Base-by-base conservation (phyloP, 2,113 vertebrate genomes). In the Callorhinus ursinus region DNA sequence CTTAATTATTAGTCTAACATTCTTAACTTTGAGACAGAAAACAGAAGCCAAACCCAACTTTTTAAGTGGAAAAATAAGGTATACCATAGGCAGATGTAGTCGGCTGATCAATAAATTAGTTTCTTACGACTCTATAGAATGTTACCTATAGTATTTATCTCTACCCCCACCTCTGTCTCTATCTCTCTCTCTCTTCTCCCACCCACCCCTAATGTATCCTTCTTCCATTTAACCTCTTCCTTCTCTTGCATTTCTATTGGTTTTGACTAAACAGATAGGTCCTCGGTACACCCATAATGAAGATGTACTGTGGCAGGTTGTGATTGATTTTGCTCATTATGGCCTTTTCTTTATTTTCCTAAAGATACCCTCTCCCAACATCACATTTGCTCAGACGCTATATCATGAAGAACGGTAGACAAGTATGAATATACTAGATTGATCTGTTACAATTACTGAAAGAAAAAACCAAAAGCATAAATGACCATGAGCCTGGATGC, bases 241-340 rank as follows among this genome's bases (percentile, higher is more conserved):
- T 42, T 61, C n/a, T 96, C 53, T 90, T 79, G 71, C 26, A 11
- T 87, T 96, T 97, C 63, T 94, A 5, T 59, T 39, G 5, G 8
- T 92, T 97, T 94, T 88, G 46, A 36, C 61, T 93, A 93, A 95
- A 77, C 39, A 97, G 55, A 77, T 71, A 61, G 19, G 92, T 72
- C 46, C 36, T 94, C 92, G 72, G 26, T 15, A 57, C 8, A 93
- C 14, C 31, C 39, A 72, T 14, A 80, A 88, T 76, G 83, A 98
- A 96, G 0, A 1, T 77, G 0, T 49, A 71, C 91, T 69, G 15
- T 15, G 4, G 21, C 36, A 92, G 63, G 0, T 19, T 84, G 86
- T 74, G 94, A 21, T 31, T 95, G 55, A 65, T 93, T 86, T 88
- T 92, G n/a, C 28, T 87, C 8, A 4, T 65, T 88, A 61, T 13